Evolutionary conservation across 2,888 invertebrate genomes (phyloP).

Genomic region (Melanostoma scalare): DNA sequence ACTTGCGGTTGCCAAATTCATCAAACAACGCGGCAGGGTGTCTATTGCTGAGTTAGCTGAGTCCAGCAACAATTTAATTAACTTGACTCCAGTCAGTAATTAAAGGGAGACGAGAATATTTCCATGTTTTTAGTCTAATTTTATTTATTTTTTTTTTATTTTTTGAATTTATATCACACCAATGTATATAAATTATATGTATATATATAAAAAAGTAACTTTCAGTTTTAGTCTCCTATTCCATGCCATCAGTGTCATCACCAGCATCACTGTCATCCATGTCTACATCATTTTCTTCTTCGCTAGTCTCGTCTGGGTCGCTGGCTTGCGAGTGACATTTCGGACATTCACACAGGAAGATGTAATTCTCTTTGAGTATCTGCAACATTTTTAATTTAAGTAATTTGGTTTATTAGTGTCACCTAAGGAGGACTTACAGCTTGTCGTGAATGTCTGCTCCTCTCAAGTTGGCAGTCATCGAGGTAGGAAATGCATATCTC

Average conservation of each 20-base stretch:
- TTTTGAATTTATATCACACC: constrained; percentile 39
- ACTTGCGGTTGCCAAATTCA: constrained; percentile 96
- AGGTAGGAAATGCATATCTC: constrained; percentile 96
- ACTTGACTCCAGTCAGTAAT: constrained; percentile 85
- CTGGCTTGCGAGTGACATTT: constrained; percentile 89
- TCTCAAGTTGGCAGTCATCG: constrained; percentile 90
- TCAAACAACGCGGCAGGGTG: constrained; percentile 96
- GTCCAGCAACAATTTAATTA: constrained; percentile 95
- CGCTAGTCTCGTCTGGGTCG: constrained; percentile 92
- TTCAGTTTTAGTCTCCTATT: neutral
- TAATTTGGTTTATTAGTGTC: constrained; percentile 3
- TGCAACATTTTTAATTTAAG: constrained; percentile 68
- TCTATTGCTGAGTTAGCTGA: constrained; percentile 97
- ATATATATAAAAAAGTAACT: constrained; percentile 36
- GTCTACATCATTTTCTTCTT: constrained; percentile 86
- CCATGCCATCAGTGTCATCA: constrained; percentile 74
- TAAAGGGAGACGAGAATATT: neutral
- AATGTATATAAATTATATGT: constrained; percentile 41
- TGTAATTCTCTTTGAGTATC: constrained; percentile 88
- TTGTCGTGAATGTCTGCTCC: constrained; percentile 93
- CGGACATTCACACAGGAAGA: constrained; percentile 91
- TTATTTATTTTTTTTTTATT: constrained; percentile 64
- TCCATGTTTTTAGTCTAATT: neutral
- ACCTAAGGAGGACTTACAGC: constrained; percentile 83
- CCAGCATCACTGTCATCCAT: constrained; percentile 77